These are phyloP conservation scores for Pycnonotus jocosus DNA, from an alignment of 2,113 vertebrate genomes.

Conservation along the genomic window DNA sequence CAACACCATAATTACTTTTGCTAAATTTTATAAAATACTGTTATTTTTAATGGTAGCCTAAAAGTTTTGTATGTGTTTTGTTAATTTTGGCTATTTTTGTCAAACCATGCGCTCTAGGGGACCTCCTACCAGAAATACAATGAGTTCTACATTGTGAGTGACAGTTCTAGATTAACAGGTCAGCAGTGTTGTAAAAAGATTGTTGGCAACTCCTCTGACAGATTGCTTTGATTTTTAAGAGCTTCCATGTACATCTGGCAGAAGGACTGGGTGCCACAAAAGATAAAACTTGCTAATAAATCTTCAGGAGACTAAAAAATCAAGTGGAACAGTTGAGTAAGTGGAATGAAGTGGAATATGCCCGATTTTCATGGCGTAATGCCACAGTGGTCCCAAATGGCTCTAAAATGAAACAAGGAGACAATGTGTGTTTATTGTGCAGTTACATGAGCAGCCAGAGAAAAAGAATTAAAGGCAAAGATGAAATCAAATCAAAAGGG, in stretches of 20 bases:
- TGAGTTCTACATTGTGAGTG: neutral
- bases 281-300: slow-evolving; percentile 33
- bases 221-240: slow-evolving; percentile 4
- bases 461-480: slow-evolving; percentile 5
- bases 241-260: neutral
- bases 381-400: neutral
- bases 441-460: neutral
- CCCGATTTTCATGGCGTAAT: neutral
- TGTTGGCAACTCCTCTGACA: neutral
- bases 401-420: neutral
- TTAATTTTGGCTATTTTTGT: neutral
- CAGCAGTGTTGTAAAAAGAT: neutral
- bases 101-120: neutral
- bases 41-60: neutral
- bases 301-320: slow-evolving; percentile 8
- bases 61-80: neutral
- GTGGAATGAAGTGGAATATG: neutral
- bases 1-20: neutral
- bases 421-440: neutral
- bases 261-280: neutral
- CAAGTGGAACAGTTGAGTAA: neutral
- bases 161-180: slow-evolving; percentile 13
- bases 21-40: neutral
- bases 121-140: neutral
- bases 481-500: neutral